Percentiles rank a stretch among this genome's conserved stretches.
Evolutionary conservation across 1,140 invertebrate genomes (phyloP).

Genomic region (Popillia japonica): DNA sequence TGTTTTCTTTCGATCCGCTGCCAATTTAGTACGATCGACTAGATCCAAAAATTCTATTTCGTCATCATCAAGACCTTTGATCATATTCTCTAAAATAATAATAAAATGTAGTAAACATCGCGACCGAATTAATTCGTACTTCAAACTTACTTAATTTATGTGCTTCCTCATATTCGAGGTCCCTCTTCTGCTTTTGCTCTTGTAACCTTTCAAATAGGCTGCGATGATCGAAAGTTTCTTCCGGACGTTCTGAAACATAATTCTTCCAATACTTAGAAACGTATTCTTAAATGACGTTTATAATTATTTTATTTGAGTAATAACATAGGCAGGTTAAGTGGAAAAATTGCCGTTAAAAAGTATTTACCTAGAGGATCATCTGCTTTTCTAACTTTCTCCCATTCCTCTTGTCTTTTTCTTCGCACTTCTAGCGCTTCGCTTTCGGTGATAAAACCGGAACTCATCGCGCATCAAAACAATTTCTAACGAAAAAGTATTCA

Average conservation of each 20-base stretch:
- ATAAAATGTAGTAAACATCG: not conserved
- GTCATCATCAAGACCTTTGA: conserved; percentile 93
- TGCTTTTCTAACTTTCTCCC: conserved; percentile 89
- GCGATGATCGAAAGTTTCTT: conserved; percentile 81
- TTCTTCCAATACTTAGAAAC: conserved; percentile 34
- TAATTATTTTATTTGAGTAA: not conserved
- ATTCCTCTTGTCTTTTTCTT: conserved; percentile 87
- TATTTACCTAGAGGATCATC: conserved; percentile 85
- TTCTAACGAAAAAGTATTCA: not conserved
- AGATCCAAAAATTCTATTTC: conserved; percentile 93
- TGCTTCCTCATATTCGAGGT: conserved; percentile 94
- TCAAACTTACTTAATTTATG: conserved; percentile 84
- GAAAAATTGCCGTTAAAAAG: not conserved
- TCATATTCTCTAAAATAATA: conserved; percentile 84
- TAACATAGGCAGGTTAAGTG: not conserved
- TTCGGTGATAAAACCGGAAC: conserved; percentile 89
- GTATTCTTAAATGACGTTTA: not conserved
- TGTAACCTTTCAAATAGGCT: conserved; percentile 89
- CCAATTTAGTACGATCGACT: conserved; percentile 85
- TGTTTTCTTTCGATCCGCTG: conserved; percentile 81
- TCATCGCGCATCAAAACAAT: conserved; percentile 67
- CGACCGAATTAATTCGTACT: not conserved
- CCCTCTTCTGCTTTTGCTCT: conserved; percentile 89
- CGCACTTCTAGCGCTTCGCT: conserved; percentile 82
- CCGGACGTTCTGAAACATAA: conserved; percentile 77